Base-by-base conservation (phyloP, 1,140 invertebrate genomes). In the Pissodes strobi region DNA sequence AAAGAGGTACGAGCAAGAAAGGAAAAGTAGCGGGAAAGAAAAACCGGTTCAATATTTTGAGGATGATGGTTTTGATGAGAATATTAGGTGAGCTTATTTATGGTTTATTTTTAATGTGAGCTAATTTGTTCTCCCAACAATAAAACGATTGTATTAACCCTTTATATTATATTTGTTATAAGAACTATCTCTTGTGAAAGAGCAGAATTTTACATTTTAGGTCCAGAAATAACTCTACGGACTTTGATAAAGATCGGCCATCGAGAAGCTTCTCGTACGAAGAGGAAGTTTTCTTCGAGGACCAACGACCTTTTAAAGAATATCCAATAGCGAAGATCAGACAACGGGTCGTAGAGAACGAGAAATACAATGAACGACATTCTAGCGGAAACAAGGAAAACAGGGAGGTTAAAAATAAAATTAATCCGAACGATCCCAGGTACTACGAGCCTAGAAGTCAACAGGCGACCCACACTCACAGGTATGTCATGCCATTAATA, bases 11-110 rank as follows among this genome's bases (percentile, higher is more conserved):
- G 23, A 51, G n/a, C 39, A n/a, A n/a, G n/a, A n/a, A n/a, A n/a
- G n/a, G n/a, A n/a, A n/a, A n/a, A n/a, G n/a, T 38, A 49, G 57
- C 60, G n/a, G 51, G 23, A 25, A 60, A 8, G 66, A 68, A 10
- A 69, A 67, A 22, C 43, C 64, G 10, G 25, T 45, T 2, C 71
- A 69, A 37, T 72, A 74, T 38, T 69, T 69, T 21, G 69, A 74
- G 8, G 73, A 74, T 58, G 72, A 73, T 38, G 74, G 71, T 12
- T 74, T 74, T 45, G 74, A 75, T 39, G 74, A 74, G 53, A 71
- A 68, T 56, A 65, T 72, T 19, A 64, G 69, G 66, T 68, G 67
- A 61, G n/a, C n/a, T n/a, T n/a, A n/a, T n/a, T n/a, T n/a, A n/a
- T n/a, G n/a, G n/a, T n/a, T n/a, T n/a, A n/a, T n/a, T n/a, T n/a